phyloP scores from a whole-genome alignment of 2,888 invertebrate species.

The Leucania comma region DNA sequence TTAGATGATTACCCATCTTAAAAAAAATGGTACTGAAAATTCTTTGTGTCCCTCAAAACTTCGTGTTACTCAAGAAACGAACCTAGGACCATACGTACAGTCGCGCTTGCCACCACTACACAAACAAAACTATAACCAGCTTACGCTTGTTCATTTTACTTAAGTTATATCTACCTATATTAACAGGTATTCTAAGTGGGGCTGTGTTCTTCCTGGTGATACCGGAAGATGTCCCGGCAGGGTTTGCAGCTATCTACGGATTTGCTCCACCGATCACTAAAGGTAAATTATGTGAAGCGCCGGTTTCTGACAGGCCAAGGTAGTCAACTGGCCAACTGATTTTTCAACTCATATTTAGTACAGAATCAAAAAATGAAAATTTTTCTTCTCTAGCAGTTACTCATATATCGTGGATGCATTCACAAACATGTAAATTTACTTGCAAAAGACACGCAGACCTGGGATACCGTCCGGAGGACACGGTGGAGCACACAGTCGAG shows the following conservation, averaged over 20 bases:
- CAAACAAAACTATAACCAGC: not conserved
- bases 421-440: too few species aligned
- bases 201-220: slow-evolving; percentile 73
- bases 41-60: not conserved
- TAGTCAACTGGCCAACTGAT: too few species aligned
- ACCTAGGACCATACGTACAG: not conserved
- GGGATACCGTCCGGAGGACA: too few species aligned
- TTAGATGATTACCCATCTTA: too few species aligned
- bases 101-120: not conserved
- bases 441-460: too few species aligned
- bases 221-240: slow-evolving; percentile 84
- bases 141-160: not conserved
- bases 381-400: too few species aligned
- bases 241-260: slow-evolving; percentile 81
- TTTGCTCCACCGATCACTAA: slow-evolving; percentile 78
- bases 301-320: not conserved
- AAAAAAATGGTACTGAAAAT: not conserved
- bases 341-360: too few species aligned
- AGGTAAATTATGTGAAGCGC: slow-evolving; percentile 66
- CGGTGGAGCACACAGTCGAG: too few species aligned
- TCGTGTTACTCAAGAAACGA: not conserved
- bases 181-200: slow-evolving; percentile 61
- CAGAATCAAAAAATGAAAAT: too few species aligned
- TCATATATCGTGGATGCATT: too few species aligned
- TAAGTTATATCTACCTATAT: not conserved